These are phyloP conservation scores for Melikaiella ostensackeni DNA, from an alignment of 2,888 invertebrate genomes.

Conservation along the genomic window DNA sequence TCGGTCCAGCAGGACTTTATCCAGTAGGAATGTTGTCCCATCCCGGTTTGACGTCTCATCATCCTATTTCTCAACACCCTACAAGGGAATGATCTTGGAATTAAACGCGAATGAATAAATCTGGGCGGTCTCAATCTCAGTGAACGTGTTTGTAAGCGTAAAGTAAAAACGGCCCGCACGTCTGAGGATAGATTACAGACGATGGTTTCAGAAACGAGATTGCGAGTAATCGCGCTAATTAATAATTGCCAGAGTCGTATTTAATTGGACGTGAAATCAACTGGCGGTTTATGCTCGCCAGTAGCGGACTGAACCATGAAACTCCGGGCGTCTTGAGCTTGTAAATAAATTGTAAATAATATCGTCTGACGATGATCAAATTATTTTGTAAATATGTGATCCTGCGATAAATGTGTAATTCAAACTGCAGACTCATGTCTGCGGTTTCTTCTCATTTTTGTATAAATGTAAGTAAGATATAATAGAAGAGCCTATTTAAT, in stretches of 20 bases:
- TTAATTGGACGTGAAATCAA: constrained; percentile 39
- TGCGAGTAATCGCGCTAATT: constrained; percentile 35
- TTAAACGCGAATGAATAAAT: constrained; percentile 36
- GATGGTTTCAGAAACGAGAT: constrained; percentile 35
- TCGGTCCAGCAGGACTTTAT: constrained; percentile 69
- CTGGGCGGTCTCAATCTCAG: constrained; percentile 34
- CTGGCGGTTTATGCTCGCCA: constrained; percentile 29
- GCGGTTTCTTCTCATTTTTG: constrained; percentile 64
- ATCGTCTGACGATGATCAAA: constrained; percentile 2
- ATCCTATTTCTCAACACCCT: constrained; percentile 68
- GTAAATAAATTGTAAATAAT: constrained; percentile 39
- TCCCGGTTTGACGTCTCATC: constrained; percentile 67
- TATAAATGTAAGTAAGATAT: constrained; percentile 70
- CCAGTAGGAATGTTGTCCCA: constrained; percentile 71
- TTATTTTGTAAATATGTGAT: constrained; percentile 39
- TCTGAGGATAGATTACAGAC: constrained; percentile 32
- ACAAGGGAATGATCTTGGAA: constrained; percentile 61
- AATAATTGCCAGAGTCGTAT: constrained; percentile 38
- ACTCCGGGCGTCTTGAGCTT: constrained; percentile 7
- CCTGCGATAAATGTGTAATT: constrained; percentile 26
- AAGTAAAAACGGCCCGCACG: constrained; percentile 19
- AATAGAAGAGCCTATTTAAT: constrained; percentile 70
- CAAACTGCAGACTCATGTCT: neutral
- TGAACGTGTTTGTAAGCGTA: constrained; percentile 23
- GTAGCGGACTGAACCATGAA: constrained; percentile 12